Evolutionary conservation across 2,888 invertebrate genomes (phyloP).

Genomic region (Pogonocherus hispidulus): DNA sequence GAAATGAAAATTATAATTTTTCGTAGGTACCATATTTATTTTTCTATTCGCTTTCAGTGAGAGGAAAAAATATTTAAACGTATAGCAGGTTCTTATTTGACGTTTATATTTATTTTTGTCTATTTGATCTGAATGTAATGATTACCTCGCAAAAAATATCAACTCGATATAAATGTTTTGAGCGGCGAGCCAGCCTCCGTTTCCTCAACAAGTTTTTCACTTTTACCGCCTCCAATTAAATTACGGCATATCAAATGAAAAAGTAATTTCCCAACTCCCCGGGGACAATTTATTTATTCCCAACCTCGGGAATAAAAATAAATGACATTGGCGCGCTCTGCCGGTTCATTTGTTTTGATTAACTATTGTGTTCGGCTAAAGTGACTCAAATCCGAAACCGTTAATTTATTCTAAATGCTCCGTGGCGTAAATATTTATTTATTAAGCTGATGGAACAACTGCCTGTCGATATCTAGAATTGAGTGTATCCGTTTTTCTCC

Average conservation of each 20-base stretch:
- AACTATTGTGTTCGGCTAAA: slow-evolving; percentile 37
- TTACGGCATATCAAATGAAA: background rate
- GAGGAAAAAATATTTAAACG: too few species aligned
- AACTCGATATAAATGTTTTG: background rate
- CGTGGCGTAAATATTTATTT: slow-evolving; percentile 16
- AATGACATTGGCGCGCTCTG: slow-evolving; percentile 31
- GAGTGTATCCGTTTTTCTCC: background rate
- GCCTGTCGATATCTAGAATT: background rate
- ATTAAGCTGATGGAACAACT: background rate
- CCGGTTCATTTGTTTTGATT: slow-evolving; percentile 42
- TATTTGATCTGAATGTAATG: too few species aligned
- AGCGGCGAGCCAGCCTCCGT: background rate
- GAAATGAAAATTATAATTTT: too few species aligned
- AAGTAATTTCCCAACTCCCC: background rate
- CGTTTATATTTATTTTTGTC: too few species aligned
- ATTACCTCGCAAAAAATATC: background rate
- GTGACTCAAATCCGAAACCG: slow-evolving; percentile 20
- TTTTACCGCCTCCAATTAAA: background rate
- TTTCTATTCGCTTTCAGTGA: too few species aligned
- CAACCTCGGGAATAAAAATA: slow-evolving; percentile 34
- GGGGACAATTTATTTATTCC: background rate
- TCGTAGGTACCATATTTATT: too few species aligned
- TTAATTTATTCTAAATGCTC: slow-evolving; percentile 23
- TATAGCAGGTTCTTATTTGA: too few species aligned
- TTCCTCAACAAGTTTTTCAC: background rate